Base-by-base conservation (phyloP, 2,888 invertebrate genomes). In the Teleogryllus oceanicus region DNA sequence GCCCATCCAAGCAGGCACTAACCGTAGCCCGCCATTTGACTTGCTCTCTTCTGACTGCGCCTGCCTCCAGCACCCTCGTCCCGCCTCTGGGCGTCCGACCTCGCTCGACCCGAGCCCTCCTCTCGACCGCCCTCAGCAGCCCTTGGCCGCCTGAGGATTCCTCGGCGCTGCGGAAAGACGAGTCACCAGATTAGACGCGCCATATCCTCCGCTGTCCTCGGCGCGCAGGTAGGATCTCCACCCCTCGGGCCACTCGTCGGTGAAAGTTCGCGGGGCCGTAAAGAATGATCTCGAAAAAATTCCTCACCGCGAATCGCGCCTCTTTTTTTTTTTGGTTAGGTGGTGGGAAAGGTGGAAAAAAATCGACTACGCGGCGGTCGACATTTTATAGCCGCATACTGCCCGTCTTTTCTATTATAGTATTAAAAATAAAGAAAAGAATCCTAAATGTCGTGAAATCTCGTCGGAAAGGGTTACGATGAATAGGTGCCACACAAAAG, bases 341-440 rank as follows among this genome's bases (percentile, higher is more conserved):
- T 37, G 8, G 37, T 1, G 37, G 37, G 37, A 37, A 37, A n/a
- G 62, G 62, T 18, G 62, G 4, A 3, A 12, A 18, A 62, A n/a
- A 62, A 62, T 62, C 62, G 62, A 62, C 62, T 62, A n/a, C 62
- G 62, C 62, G 3, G 16, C n/a, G 62, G n/a, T 18, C 62, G 16
- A n/a, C 62, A n/a, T 62, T 62, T 62, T 62, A 62, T 62, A 62
- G 62, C 62, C n/a, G 16, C n/a, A n/a, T 18, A 62, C 62, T 13
- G 16, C 62, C 10, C 13, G 16, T n/a, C 62, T 62, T 62, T 62
- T 62, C 62, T 62, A 62, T 62, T 62, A 62, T n/a, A n/a, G 62
- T 62, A 62, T 62, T 62, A 62, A 62, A 62, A 62, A 62, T 62
- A 62, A 62, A 62, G 62, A 13, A 62, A 62, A 12, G 62, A 62